A percentile compares a stretch with the other conserved stretches of the same genome.
These are phyloP conservation scores for Phorcus lineatus DNA, from an alignment of 2,888 invertebrate genomes.

Conservation along the genomic window DNA sequence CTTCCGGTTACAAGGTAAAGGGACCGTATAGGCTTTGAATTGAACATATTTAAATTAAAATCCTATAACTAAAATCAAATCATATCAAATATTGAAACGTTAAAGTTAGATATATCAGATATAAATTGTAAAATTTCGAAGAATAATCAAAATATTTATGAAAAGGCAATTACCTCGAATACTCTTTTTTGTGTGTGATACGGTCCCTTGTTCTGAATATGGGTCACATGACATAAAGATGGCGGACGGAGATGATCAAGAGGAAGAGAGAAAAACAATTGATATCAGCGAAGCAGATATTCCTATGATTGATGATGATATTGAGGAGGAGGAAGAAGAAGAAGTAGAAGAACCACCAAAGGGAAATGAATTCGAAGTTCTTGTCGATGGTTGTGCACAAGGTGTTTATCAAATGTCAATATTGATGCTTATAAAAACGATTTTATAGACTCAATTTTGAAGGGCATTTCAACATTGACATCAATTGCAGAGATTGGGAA, in stretches of 20 bases:
- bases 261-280: conserved; percentile 28
- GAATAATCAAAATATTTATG: not conserved
- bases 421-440: too few species aligned
- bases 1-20: too few species aligned
- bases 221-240: conserved; percentile 37
- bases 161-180: not conserved
- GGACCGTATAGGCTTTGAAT: too few species aligned
- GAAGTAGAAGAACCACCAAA: conserved; percentile 14
- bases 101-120: too few species aligned
- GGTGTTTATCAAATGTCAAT: conserved; percentile 25
- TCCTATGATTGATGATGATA: not conserved
- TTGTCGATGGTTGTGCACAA: conserved; percentile 40
- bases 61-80: too few species aligned
- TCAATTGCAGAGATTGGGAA: too few species aligned
- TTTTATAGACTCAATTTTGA: too few species aligned
- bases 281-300: conserved; percentile 6
- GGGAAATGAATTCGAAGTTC: conserved; percentile 23
- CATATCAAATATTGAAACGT: too few species aligned
- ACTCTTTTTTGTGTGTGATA: not conserved
- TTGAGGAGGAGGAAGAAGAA: conserved; percentile 25
- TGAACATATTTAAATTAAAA: too few species aligned
- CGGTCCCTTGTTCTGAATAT: not conserved
- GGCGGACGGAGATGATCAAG: conserved; percentile 42
- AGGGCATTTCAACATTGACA: too few species aligned
- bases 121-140: not conserved